Base-by-base conservation (phyloP, 2,888 invertebrate species). In the Ligdia adustata region DNA sequence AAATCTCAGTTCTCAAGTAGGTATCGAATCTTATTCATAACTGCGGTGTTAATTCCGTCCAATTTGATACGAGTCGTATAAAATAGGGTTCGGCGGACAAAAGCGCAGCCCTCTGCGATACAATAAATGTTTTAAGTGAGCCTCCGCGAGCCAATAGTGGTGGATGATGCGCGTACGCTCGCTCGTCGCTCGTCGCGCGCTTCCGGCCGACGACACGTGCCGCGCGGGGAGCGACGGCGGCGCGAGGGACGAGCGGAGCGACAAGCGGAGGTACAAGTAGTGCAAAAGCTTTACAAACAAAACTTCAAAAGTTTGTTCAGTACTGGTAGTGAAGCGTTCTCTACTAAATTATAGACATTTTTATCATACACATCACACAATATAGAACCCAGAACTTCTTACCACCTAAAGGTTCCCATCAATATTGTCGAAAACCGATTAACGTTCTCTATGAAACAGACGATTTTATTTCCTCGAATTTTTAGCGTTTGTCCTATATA, bases 111-210 rank as follows among this genome's bases (percentile, higher is more conserved):
- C 75, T 63, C 57, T 61, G 62, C 64, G 72, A 72, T 72, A 83
- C 83, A 87, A 86, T 86, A 87, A 88, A 88, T 85, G 85, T 87
- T 89, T 82, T 85, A 89, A 88, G 88, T 87, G 84, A 69, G 89
- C 88, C 89, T 82, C 82, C 87, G 85, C n/a, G n/a, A 82, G 75
- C 82, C 67, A 79, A n/a, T n/a, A 76, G 78, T 80, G 69, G 71
- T 53, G 69, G 63, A 45, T 27, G 52, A 52, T 57, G 70, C 70
- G 80, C 82, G 84, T 85, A 80, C 88, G 86, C 79, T 75, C 72
- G 80, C 79, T 79, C 79, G 76, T 74, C 79, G 66, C 79, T 79
- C 79, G 76, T 74, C 79, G 66, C 66, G 68, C 61, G 71, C 76
- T 72, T 86, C 87, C 85, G 87, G 83, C 62, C 66, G 47, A 57